These are phyloP conservation scores for Epinephelus fuscoguttatus DNA, from an alignment of 2,113 vertebrate genomes.

Conservation along the genomic window DNA sequence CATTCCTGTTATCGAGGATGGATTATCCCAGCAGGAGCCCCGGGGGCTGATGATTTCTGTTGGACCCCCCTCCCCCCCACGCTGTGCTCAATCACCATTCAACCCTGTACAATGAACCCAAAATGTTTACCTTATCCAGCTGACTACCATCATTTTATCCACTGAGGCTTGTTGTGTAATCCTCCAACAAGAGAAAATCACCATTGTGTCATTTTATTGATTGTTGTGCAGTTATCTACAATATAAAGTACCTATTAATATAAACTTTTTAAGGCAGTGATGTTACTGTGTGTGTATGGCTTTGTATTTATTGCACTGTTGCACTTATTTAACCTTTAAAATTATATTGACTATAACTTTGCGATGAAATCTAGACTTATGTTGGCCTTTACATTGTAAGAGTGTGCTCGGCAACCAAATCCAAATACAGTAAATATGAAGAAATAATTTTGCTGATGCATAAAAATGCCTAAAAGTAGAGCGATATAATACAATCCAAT, in stretches of 20 bases:
- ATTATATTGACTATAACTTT: not conserved
- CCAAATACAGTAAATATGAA: not conserved
- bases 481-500: not conserved
- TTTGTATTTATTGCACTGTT: not conserved
- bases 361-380: not conserved
- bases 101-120: constrained; percentile 6
- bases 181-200: not conserved
- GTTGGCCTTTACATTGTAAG: not conserved
- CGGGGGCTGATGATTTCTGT: constrained; percentile 5
- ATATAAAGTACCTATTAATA: too few relatives aligned
- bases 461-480: not conserved
- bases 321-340: not conserved
- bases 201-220: not conserved
- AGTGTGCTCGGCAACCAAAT: not conserved
- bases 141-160: constrained; percentile 12
- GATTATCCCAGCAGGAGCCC: constrained; percentile 55
- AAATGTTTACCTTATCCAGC: constrained; percentile 15
- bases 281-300: not conserved
- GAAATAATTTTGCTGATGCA: not conserved
- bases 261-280: too few relatives aligned
- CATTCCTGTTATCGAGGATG: constrained; percentile 43
- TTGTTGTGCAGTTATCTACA: not conserved
- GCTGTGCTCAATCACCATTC: constrained; percentile 36
- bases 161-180: constrained; percentile 10
- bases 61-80: not conserved